A percentile compares a stretch with the other conserved stretches of the same genome.
These are phyloP conservation scores for Heliconius himera DNA, from an alignment of 1,140 invertebrate genomes.

Conservation along the genomic window DNA sequence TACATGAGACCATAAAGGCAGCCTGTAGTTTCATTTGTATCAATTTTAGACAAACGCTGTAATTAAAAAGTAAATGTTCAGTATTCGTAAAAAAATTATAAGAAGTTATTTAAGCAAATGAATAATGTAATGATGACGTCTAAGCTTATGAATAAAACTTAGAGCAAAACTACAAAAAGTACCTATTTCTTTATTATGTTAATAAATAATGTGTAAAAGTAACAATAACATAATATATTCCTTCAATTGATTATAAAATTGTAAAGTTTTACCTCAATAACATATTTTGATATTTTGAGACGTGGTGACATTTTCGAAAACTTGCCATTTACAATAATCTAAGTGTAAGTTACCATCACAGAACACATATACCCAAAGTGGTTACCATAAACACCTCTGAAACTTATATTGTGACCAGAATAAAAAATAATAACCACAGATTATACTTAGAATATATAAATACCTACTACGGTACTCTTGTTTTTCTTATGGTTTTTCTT, in stretches of 20 bases:
- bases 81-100: slow-evolving; percentile 4
- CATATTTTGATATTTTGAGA: slow-evolving; percentile 81
- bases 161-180: neutral
- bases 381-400: neutral
- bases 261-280: slow-evolving; percentile 77
- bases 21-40: slow-evolving; percentile 83
- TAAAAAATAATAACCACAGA: neutral
- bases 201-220: neutral
- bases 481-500: no score
- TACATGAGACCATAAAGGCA: slow-evolving; percentile 88
- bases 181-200: neutral
- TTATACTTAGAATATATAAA: neutral
- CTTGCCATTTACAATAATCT: slow-evolving; percentile 47
- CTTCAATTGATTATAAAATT: slow-evolving; percentile 27
- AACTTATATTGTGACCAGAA: neutral
- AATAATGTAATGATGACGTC: slow-evolving; percentile 38
- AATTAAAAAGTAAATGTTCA: slow-evolving; percentile 19
- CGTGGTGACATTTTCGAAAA: slow-evolving; percentile 81
- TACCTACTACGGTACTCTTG: no score
- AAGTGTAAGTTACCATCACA: neutral
- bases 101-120: neutral
- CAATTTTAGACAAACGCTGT: slow-evolving; percentile 71
- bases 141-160: slow-evolving; percentile 18
- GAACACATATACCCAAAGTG: no score
- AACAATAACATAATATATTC: neutral